Evolutionary conservation across 1,140 invertebrate genomes (phyloP).

Genomic region (Drosophila kikkawai): DNA sequence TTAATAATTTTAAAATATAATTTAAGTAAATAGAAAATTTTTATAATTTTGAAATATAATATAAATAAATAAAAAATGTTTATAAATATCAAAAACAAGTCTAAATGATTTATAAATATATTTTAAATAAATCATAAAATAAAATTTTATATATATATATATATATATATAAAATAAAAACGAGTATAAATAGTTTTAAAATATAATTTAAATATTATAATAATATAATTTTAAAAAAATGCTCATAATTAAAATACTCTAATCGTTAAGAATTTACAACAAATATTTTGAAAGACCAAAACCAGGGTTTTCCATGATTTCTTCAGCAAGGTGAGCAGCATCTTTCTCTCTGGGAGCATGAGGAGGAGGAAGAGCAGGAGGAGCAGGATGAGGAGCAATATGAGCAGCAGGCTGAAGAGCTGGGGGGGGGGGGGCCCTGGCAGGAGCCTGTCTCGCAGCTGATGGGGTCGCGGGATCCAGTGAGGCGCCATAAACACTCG

Average conservation of each 20-base stretch:
- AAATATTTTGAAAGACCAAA: not conserved
- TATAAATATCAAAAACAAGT: no score
- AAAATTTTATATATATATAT: no score
- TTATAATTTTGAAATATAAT: no score
- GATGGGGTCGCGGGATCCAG: conserved; percentile 4
- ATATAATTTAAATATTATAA: not conserved
- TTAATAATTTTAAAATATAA: no score
- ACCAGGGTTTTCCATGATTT: not conserved
- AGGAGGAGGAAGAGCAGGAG: not conserved
- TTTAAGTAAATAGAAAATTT: no score
- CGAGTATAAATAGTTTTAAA: no score
- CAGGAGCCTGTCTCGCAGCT: not conserved
- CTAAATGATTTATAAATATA: no score
- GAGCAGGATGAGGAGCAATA: no score
- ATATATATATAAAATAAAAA: no score
- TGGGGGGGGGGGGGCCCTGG: no score
- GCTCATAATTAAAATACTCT: not conserved
- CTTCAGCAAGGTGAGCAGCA: not conserved
- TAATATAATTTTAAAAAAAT: not conserved
- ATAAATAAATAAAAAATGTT: no score
- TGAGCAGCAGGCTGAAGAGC: not conserved
- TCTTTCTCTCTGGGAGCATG: not conserved
- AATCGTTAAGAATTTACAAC: not conserved
- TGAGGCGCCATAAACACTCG: conserved; percentile 72
- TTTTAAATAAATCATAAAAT: no score